A percentile compares a stretch with the other conserved stretches of the same genome.
Evolutionary conservation across 1,140 invertebrate species (phyloP).

Genomic region (Scaptomyza montana): DNA sequence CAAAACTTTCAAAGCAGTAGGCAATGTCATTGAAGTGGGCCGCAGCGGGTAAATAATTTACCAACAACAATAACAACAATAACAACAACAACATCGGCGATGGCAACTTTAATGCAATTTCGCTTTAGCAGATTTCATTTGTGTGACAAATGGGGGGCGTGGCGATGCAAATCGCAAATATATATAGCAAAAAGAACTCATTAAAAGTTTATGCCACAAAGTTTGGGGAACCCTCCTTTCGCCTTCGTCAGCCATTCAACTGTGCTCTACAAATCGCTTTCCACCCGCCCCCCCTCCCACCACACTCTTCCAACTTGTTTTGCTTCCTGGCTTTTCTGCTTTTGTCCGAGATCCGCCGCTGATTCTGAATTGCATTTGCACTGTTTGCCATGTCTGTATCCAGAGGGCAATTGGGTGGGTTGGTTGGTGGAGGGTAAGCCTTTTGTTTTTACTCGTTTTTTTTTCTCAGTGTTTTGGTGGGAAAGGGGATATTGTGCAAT

Average conservation of each 20-base stretch:
- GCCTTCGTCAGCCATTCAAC: background rate
- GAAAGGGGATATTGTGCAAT: slow-evolving; percentile 36
- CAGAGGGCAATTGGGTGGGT: background rate
- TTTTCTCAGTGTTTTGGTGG: slow-evolving; percentile 3
- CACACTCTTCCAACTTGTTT: slow-evolving; percentile 55
- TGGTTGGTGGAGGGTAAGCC: background rate
- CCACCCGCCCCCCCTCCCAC: background rate
- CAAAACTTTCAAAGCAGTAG: slow-evolving; percentile 72
- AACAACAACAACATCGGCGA: slow-evolving; percentile 14
- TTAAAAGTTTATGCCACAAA: slow-evolving; percentile 81
- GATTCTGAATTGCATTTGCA: slow-evolving; percentile 64
- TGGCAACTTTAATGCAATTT: slow-evolving; percentile 79
- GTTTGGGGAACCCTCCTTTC: slow-evolving; percentile 40
- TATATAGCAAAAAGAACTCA: slow-evolving; percentile 70
- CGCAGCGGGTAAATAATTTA: slow-evolving; percentile 54
- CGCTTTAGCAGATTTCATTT: slow-evolving; percentile 78
- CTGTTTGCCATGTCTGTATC: slow-evolving; percentile 41
- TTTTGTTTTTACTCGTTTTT: slow-evolving; percentile 47
- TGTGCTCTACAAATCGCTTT: slow-evolving; percentile 23
- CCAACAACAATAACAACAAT: slow-evolving; percentile 19
- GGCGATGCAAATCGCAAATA: slow-evolving; percentile 80
- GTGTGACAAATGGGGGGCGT: slow-evolving; percentile 79
- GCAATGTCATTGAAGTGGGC: slow-evolving; percentile 71
- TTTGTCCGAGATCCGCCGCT: slow-evolving; percentile 45
- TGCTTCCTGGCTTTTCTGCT: slow-evolving; percentile 23